Percentiles rank a stretch among this genome's conserved stretches.
Conservation (phyloP, 2,888 invertebrate genomes). For the Rutpela maculata region DNA sequence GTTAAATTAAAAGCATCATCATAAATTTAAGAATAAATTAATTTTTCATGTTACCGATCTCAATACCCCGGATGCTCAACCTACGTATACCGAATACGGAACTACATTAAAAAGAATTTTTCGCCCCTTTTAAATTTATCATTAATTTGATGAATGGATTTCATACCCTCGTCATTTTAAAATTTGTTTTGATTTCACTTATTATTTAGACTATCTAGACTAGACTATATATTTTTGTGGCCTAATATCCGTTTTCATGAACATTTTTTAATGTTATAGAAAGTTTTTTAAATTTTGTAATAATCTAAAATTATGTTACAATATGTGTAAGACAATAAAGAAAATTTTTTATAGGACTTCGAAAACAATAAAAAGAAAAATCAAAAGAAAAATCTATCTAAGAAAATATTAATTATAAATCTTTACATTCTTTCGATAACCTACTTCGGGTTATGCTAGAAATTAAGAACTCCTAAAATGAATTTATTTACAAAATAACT, state of each 20-base stretch:
- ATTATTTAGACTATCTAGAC: not conserved
- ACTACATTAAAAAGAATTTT: not conserved
- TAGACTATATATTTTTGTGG: not conserved
- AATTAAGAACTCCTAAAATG: too few relatives aligned
- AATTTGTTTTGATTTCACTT: not conserved
- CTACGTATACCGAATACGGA: not conserved
- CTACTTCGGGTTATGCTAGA: too few relatives aligned
- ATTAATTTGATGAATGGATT: not conserved
- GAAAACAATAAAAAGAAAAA: too few relatives aligned
- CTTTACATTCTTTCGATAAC: too few relatives aligned
- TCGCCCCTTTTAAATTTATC: not conserved
- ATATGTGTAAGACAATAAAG: too few relatives aligned
- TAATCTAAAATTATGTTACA: too few relatives aligned
- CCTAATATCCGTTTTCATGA: not conserved
- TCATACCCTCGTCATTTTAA: not conserved
- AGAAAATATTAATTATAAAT: too few relatives aligned
- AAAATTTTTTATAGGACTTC: too few relatives aligned
- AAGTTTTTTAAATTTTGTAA: not conserved
- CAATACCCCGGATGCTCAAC: not conserved
- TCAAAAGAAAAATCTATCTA: too few relatives aligned
- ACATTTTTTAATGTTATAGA: not conserved
- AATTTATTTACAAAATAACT: too few relatives aligned
- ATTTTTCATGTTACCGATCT: not conserved
- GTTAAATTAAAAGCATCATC: not conserved
- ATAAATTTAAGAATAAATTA: conserved; percentile 2